Percentiles rank a stretch among this genome's conserved stretches.
phyloP scores from a whole-genome alignment of 1,140 invertebrate genomes.

The Triops cancriformis region DNA sequence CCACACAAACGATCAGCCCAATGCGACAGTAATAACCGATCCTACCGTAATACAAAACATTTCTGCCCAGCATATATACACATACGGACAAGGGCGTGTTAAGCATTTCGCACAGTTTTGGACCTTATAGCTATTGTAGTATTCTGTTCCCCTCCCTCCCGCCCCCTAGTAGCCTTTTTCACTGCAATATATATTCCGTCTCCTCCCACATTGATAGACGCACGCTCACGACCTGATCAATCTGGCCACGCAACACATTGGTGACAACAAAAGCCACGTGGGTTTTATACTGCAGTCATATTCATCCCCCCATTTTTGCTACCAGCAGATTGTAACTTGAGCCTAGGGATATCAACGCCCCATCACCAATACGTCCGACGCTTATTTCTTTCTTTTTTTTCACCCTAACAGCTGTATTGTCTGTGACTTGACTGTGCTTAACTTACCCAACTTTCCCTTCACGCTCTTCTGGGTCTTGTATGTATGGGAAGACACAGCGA shows the following conservation, averaged over 20 bases:
- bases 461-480: not conserved
- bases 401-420: not conserved
- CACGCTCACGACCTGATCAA: not conserved
- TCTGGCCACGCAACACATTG: not conserved
- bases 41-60: not conserved
- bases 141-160: not conserved
- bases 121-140: not conserved
- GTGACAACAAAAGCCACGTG: conserved; percentile 10
- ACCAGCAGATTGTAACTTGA: not conserved
- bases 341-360: not conserved
- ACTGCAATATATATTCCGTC: not conserved
- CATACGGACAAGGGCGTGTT: not conserved
- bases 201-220: not conserved
- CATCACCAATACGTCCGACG: not conserved
- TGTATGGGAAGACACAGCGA: not conserved
- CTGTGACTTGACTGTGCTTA: conserved; percentile 5
- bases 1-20: too few relatives aligned
- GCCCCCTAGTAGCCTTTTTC: not conserved
- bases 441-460: not conserved
- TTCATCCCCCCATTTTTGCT: not conserved
- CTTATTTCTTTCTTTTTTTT: not conserved
- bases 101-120: not conserved
- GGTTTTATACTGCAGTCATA: not conserved
- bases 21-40: not conserved
- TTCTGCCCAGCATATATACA: not conserved